Evolutionary conservation across 1,140 invertebrate species (phyloP).

Genomic region (Lethrus apterus): DNA sequence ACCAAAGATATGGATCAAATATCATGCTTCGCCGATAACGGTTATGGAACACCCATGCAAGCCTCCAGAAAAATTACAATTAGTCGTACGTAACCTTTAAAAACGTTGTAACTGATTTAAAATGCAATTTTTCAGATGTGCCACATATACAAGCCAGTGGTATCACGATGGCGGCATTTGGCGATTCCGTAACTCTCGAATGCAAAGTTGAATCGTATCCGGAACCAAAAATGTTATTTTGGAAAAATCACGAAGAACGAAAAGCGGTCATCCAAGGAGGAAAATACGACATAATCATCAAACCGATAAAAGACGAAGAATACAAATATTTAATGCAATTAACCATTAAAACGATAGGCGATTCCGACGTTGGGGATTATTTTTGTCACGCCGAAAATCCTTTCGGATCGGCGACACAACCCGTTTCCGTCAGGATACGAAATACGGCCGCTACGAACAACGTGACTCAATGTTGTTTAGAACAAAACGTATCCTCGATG

Average conservation of each 20-base stretch:
- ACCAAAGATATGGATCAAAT: slow-evolving; percentile 75
- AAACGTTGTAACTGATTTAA: neutral
- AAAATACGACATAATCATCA: slow-evolving; percentile 58
- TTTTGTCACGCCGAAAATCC: slow-evolving; percentile 76
- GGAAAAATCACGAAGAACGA: slow-evolving; percentile 61
- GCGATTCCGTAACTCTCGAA: slow-evolving; percentile 63
- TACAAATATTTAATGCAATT: slow-evolving; percentile 64
- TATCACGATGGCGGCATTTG: slow-evolving; percentile 63
- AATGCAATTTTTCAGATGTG: slow-evolving; percentile 47
- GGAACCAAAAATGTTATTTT: slow-evolving; percentile 70
- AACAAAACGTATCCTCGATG: slow-evolving; percentile 62
- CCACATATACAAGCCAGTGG: slow-evolving; percentile 67
- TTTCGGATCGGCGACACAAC: slow-evolving; percentile 60
- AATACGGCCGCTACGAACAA: slow-evolving; percentile 55
- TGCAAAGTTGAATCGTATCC: slow-evolving; percentile 70
- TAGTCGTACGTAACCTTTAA: slow-evolving; percentile 56
- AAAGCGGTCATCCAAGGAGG: slow-evolving; percentile 65
- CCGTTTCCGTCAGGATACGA: slow-evolving; percentile 62
- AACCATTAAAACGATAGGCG: slow-evolving; percentile 60
- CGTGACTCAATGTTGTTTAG: slow-evolving; percentile 65
- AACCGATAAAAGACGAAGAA: slow-evolving; percentile 48
- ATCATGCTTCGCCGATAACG: slow-evolving; percentile 78
- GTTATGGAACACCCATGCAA: slow-evolving; percentile 76
- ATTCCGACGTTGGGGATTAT: slow-evolving; percentile 66
- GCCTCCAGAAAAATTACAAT: slow-evolving; percentile 66